Base-by-base conservation (phyloP, 1,140 invertebrate species). In the Brachionus plicatilis region DNA sequence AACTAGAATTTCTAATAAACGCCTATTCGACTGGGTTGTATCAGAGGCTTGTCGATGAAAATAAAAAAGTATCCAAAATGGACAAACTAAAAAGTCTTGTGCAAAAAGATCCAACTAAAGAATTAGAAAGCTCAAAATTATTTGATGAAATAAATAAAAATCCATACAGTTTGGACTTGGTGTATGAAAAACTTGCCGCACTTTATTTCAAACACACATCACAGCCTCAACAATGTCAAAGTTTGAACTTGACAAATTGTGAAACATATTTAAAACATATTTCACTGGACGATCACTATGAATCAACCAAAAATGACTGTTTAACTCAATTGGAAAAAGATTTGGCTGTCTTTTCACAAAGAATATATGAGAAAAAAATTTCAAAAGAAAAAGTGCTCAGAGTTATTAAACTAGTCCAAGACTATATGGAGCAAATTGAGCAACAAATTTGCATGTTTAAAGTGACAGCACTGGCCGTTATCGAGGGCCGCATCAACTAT, bases 321-420 rank as follows among this genome's bases (percentile, higher is more conserved):
- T 72, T 72, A 17, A 72, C 68, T 43, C 68, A 72, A 72, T 4
- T 72, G 29, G 68, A 72, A 41, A n/a, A 72, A 45, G 68, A 72
- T 17, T 41, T 72, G 33, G 17, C 9, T 72, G 29, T 72, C 0
- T 72, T 72, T 72, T 8, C 3, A 4, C 5, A 3, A 33, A 72
- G 17, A 41, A 72, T 43, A 8, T 72, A 72, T 41, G 37, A 20
- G 0, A 45, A 41, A 72, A 41, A 41, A 37, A 20, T 72, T 3
- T 20, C 14, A 3, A 72, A 41, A 41, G 29, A 72, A 41, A 72
- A 72, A 17, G 1, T 72, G 2, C 14, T 41, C 3, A 72, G 14
- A 41, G 17, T 72, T 8, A 72, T 41, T 9, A 72, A 72, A 43
- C 37, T 72, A 6, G 68, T 72, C 68, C 17, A 41, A 2, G 68